phyloP scores from a whole-genome alignment of 2,113 vertebrate species.

The Heptranchias perlo region DNA sequence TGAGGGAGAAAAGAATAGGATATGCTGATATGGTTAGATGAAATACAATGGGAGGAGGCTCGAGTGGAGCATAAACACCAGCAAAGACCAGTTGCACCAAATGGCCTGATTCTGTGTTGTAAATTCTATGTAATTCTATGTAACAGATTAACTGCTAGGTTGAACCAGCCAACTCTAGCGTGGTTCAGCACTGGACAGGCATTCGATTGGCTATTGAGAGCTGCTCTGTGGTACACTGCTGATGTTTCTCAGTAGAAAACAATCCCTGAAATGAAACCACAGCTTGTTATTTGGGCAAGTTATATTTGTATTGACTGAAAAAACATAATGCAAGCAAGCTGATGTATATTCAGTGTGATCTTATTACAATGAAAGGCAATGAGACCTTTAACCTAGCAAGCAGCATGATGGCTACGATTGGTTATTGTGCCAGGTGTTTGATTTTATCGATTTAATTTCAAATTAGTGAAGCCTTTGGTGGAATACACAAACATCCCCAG shows the following conservation, averaged over 20 bases:
- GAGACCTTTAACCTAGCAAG: neutral
- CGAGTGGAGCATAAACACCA: neutral
- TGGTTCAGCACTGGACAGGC: neutral
- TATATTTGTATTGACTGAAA: neutral
- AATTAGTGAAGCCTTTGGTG: neutral
- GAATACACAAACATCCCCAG: neutral
- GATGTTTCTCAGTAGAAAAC: neutral
- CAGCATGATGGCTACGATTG: neutral
- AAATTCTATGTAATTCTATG: neutral
- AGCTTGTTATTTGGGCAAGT: neutral
- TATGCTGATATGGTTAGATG: neutral
- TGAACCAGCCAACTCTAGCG: neutral
- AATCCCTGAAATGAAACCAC: neutral
- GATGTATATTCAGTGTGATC: constrained; percentile 25
- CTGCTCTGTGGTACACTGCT: neutral
- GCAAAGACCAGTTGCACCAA: neutral
- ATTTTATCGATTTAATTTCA: neutral
- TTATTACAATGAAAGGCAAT: neutral
- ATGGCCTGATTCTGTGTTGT: no score
- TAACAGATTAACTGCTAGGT: neutral
- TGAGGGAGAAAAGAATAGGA: neutral
- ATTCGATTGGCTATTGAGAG: neutral
- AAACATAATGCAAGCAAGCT: neutral
- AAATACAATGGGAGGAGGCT: neutral
- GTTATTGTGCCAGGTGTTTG: neutral